Conservation (phyloP, 1,140 invertebrate genomes). For the Aphaenogaster ashmeadi region DNA sequence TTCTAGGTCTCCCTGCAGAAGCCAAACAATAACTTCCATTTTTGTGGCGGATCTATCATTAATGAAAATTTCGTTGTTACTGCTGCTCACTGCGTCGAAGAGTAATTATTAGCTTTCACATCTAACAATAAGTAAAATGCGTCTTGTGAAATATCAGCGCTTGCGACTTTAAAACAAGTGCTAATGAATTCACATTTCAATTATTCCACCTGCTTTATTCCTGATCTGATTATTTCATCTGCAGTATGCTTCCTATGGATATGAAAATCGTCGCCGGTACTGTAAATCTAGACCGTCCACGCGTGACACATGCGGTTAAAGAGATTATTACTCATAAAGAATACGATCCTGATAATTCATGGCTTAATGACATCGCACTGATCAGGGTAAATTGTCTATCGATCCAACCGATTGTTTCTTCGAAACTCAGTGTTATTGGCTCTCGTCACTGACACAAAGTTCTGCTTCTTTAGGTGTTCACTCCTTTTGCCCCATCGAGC, state of each 20-base stretch:
- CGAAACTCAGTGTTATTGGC: not conserved
- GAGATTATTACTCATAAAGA: slow-evolving; percentile 71
- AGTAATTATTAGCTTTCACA: slow-evolving; percentile 41
- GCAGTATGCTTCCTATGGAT: not conserved
- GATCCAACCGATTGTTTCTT: not conserved
- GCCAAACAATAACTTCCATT: slow-evolving; percentile 54
- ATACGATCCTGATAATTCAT: slow-evolving; percentile 61
- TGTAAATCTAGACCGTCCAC: slow-evolving; percentile 24
- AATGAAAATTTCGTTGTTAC: slow-evolving; percentile 86
- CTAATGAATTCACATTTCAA: slow-evolving; percentile 1
- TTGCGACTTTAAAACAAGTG: not conserved
- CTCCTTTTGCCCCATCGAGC: slow-evolving; percentile 1
- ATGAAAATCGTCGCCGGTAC: slow-evolving; percentile 69
- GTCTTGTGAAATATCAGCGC: not conserved
- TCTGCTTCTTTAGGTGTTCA: slow-evolving; percentile 47
- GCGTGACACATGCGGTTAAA: not conserved
- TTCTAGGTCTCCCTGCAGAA: slow-evolving; percentile 69
- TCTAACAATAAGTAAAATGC: not conserved
- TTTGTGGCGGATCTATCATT: slow-evolving; percentile 87
- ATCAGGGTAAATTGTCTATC: slow-evolving; percentile 61
- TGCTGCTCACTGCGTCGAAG: slow-evolving; percentile 86
- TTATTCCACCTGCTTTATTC: not conserved
- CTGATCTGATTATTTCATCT: not conserved
- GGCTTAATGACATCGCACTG: slow-evolving; percentile 74
- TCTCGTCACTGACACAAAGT: not conserved